phyloP scores from a whole-genome alignment of 2,888 invertebrate species.

The Leucophenga maculata region DNA sequence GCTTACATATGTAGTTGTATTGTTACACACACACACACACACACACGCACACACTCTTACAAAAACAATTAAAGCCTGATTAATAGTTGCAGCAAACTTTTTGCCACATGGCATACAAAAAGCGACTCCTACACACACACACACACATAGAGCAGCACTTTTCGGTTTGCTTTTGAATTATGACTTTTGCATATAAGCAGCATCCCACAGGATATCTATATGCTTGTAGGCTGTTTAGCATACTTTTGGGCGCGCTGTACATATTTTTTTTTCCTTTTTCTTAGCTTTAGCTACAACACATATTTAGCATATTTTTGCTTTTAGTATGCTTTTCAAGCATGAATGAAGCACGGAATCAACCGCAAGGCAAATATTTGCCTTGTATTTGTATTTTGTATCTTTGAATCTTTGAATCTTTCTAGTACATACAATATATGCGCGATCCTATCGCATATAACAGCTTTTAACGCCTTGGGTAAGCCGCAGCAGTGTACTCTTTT shows the following conservation, averaged over 20 bases:
- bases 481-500: slow-evolving; percentile 8
- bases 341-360: slow-evolving; percentile 1
- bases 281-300: not conserved
- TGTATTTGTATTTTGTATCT: slow-evolving; percentile 7
- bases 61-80: slow-evolving; percentile 64
- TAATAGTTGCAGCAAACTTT: slow-evolving; percentile 56
- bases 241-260: slow-evolving; percentile 51
- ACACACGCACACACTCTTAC: slow-evolving; percentile 21
- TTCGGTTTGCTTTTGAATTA: slow-evolving; percentile 50
- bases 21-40: slow-evolving; percentile 18
- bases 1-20: too few species aligned
- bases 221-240: slow-evolving; percentile 49
- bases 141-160: not conserved
- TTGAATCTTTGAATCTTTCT: not conserved
- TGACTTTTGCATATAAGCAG: slow-evolving; percentile 56
- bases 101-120: too few species aligned
- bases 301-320: slow-evolving; percentile 13
- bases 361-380: slow-evolving; percentile 22
- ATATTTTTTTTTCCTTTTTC: not conserved
- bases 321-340: not conserved
- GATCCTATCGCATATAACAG: not conserved
- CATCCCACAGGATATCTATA: not conserved
- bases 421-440: not conserved
- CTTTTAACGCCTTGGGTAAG: slow-evolving; percentile 10
- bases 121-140: not conserved